Evolutionary conservation across 2,888 invertebrate species (phyloP).

Genomic region (Cactoblastis cactorum): DNA sequence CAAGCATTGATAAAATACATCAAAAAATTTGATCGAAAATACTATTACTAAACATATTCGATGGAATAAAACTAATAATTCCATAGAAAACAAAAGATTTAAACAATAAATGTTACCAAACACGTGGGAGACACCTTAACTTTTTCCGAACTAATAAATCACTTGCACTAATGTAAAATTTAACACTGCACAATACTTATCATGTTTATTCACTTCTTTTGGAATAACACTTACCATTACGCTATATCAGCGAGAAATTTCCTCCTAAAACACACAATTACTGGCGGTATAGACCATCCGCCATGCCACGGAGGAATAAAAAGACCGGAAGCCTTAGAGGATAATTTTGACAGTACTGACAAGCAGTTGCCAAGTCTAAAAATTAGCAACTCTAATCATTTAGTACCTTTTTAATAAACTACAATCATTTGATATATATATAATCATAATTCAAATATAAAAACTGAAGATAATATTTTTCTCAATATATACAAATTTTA

Average conservation of each 20-base stretch:
- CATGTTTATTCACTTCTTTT: slow-evolving; percentile 30
- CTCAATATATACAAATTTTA: no score
- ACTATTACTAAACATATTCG: background rate
- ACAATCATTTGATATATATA: no score
- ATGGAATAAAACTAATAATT: background rate
- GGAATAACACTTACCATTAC: slow-evolving; percentile 68
- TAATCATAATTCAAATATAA: no score
- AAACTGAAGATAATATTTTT: no score
- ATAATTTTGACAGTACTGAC: slow-evolving; percentile 49
- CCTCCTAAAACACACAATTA: slow-evolving; percentile 66
- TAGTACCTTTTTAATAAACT: background rate
- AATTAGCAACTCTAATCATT: slow-evolving; percentile 16
- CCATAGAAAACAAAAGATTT: background rate
- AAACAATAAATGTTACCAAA: slow-evolving; percentile 23
- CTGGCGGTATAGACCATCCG: slow-evolving; percentile 73
- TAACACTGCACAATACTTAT: slow-evolving; percentile 28
- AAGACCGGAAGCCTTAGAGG: slow-evolving; percentile 66
- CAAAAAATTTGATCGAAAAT: background rate
- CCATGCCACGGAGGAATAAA: slow-evolving; percentile 79
- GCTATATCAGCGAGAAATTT: slow-evolving; percentile 69
- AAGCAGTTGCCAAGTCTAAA: slow-evolving; percentile 51
- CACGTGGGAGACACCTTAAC: slow-evolving; percentile 35
- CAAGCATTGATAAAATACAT: background rate
- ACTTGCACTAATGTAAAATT: slow-evolving; percentile 40
- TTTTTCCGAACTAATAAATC: slow-evolving; percentile 23